A percentile compares a stretch with the other conserved stretches of the same genome.
These are phyloP conservation scores for Stratiolaelaps scimitus DNA, from an alignment of 1,140 invertebrate genomes.

Conservation along the genomic window DNA sequence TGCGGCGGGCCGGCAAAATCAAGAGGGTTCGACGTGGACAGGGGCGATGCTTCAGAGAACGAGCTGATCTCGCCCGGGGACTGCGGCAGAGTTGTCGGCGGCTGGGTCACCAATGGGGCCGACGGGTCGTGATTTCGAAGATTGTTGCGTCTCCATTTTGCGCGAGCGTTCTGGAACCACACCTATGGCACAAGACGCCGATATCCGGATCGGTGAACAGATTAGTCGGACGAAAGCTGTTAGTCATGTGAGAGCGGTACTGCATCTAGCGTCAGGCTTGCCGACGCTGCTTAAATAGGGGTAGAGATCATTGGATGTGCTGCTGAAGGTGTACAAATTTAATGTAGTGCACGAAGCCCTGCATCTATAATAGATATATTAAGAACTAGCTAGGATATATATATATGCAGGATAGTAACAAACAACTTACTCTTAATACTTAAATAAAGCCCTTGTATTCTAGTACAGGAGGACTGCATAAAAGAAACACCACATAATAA, in stretches of 20 bases:
- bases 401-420: conserved; percentile 28
- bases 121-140: conserved; percentile 40
- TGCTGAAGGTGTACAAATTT: too few relatives aligned
- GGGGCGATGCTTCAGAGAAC: conserved; percentile 35
- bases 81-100: conserved; percentile 27
- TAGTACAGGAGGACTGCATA: too few relatives aligned
- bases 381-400: neutral
- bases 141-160: conserved; percentile 89
- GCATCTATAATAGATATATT: neutral
- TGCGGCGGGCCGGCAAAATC: conserved; percentile 31
- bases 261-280: too few relatives aligned
- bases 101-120: conserved; percentile 29
- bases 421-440: neutral
- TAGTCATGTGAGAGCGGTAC: too few relatives aligned
- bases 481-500: too few relatives aligned
- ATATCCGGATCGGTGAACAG: too few relatives aligned
- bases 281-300: too few relatives aligned
- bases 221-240: too few relatives aligned
- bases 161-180: conserved; percentile 96
- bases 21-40: conserved; percentile 30
- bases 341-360: too few relatives aligned
- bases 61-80: conserved; percentile 35
- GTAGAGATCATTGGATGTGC: too few relatives aligned
- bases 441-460: too few relatives aligned
- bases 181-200: conserved; percentile 65